These are phyloP conservation scores for Phlogophora meticulosa DNA, from an alignment of 2,888 invertebrate species.

Conservation along the genomic window DNA sequence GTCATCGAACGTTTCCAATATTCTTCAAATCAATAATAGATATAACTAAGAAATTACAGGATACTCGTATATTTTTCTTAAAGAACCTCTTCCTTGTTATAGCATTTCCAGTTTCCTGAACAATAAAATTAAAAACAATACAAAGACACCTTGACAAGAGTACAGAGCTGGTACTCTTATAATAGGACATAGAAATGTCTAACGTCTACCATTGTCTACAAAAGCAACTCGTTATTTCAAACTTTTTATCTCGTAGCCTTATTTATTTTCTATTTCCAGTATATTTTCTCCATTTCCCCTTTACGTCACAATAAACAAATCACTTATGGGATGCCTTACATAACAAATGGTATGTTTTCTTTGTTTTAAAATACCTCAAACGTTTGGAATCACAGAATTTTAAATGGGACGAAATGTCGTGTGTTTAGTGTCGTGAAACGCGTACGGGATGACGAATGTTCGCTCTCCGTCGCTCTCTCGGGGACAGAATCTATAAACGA, in stretches of 20 bases:
- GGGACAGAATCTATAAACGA: conserved; percentile 84
- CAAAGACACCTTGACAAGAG: conserved; percentile 10
- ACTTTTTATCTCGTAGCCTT: conserved; percentile 3
- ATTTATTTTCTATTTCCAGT: conserved; percentile 37
- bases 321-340: conserved; percentile 57
- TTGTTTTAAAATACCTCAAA: conserved; percentile 82
- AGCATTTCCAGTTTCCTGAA: conserved; percentile 7
- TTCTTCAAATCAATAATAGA: not conserved
- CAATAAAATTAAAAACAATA: conserved; percentile 31
- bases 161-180: conserved; percentile 4
- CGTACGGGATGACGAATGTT: conserved; percentile 84
- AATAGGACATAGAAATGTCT: conserved; percentile 39
- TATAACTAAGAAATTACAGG: not conserved
- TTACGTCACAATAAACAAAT: conserved; percentile 62
- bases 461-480: conserved; percentile 71
- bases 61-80: conserved; percentile 1
- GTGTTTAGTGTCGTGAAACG: conserved; percentile 83
- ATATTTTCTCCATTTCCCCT: conserved; percentile 49
- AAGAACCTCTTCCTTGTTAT: not conserved
- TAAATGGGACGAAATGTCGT: conserved; percentile 75
- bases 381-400: conserved; percentile 65
- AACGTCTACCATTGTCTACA: conserved; percentile 32
- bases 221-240: conserved; percentile 40
- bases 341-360: conserved; percentile 78
- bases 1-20: no score